These are phyloP conservation scores for Excalfactoria chinensis DNA, from an alignment of 2,113 vertebrate genomes.

Conservation along the genomic window DNA sequence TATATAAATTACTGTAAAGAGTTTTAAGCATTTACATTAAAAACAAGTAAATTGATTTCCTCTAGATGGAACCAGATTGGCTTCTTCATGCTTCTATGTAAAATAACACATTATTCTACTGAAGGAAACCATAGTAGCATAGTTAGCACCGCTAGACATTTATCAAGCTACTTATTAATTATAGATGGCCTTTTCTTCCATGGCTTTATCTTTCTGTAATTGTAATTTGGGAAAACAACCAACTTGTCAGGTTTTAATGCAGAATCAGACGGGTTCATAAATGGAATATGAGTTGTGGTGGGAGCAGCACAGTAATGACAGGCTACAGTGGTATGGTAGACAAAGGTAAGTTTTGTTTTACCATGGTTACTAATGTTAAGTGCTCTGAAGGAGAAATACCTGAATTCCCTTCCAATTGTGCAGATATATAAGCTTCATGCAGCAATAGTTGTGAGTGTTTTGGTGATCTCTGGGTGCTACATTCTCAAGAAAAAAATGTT, in stretches of 20 bases:
- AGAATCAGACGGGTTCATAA: not conserved
- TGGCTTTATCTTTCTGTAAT: not conserved
- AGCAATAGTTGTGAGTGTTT: not conserved
- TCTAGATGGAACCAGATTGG: conserved; percentile 10
- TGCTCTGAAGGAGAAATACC: not conserved
- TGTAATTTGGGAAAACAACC: not conserved
- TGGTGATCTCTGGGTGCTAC: not conserved
- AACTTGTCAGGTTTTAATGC: not conserved
- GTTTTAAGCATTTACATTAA: not conserved
- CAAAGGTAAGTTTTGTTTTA: not conserved
- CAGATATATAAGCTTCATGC: not conserved
- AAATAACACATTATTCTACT: not conserved
- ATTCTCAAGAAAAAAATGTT: not conserved
- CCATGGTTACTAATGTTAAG: not conserved
- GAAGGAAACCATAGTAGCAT: not conserved
- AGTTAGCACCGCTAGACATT: not conserved
- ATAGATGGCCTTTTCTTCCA: not conserved
- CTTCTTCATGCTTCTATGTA: not conserved
- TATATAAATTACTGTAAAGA: not conserved
- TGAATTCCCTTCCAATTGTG: not conserved
- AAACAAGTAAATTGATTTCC: not conserved
- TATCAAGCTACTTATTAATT: not conserved
- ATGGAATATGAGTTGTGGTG: not conserved
- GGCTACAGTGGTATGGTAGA: not conserved
- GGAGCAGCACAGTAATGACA: not conserved